These are phyloP conservation scores for Ooceraea biroi DNA, from an alignment of 1,140 invertebrate genomes.

Conservation along the genomic window DNA sequence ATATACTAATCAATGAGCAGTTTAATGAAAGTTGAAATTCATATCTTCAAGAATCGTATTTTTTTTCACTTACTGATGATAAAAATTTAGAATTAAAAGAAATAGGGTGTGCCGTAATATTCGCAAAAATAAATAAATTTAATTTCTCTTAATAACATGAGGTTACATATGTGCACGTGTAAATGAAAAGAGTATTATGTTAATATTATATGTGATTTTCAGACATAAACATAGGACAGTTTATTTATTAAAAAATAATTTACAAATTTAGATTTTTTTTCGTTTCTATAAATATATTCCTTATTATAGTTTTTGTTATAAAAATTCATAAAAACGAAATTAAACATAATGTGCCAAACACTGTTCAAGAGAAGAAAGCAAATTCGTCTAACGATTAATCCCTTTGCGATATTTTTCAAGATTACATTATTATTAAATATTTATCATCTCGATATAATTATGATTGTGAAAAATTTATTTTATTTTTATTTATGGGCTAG, in stretches of 20 bases:
- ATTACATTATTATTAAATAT: conserved; percentile 2
- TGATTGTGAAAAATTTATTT: conserved; percentile 13
- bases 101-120: neutral
- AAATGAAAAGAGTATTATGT: neutral
- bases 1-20: neutral
- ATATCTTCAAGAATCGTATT: neutral
- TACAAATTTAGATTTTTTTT: neutral
- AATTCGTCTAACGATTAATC: conserved; percentile 1
- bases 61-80: neutral
- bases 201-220: neutral
- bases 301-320: neutral
- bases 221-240: conserved; percentile 1
- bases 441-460: neutral
- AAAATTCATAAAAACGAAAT: conserved; percentile 13
- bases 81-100: conserved; percentile 9
- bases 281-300: conserved; percentile 2
- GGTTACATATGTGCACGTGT: neutral
- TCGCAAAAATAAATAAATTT: neutral
- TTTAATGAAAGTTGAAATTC: conserved; percentile 2
- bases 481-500: neutral
- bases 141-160: neutral
- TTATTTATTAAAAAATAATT: conserved; percentile 13
- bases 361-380: neutral
- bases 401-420: conserved; percentile 6
- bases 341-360: conserved; percentile 49